Base-by-base conservation (phyloP, 2,888 invertebrate species). In the Nomada lathburiana region DNA sequence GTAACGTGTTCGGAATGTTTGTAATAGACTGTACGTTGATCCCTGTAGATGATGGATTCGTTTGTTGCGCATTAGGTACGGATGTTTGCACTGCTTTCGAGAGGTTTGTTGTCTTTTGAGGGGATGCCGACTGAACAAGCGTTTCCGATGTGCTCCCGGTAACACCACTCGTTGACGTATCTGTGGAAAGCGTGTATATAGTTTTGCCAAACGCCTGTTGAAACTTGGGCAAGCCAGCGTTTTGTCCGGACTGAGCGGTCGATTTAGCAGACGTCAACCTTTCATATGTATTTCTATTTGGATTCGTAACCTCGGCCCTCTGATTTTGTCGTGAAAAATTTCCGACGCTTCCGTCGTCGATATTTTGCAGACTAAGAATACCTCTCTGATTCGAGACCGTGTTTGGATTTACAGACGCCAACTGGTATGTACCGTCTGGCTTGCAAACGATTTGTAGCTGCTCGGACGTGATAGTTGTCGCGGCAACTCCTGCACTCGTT, bases 151-250 rank as follows among this genome's bases (percentile, higher is more conserved):
- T 47, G 1, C 84, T 69, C 3, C 65, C 85, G 3, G 83, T 63
- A 47, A 76, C 72, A 59, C 82, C 88, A 47, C 80, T 83, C 47
- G 85, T 82, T 44, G 85, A 67, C 84, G 83, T 75, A 76, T 75
- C 88, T 64, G 76, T 79, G 70, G 75, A 82, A 20, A 81, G 82
- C 0, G 92, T 92, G 55, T 93, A 97, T 62, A 96, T 96, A 63
- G 96, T 95, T 93, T 97, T 97, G 0, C 97, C 97, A 92, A 97
- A 97, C 0, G 96, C 97, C 93, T 97, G 97, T 91, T 97, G 97
- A 91, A 97, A 97, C 93, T 97, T 97, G 3, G 97, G 97, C 79
- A 97, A 94, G 72, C 95, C 93, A 0, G 94, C 80, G 68, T 93
- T 94, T 36, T 91, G 93, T 0, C 86, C 86, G 1, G 90, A 71